Conservation (phyloP, 1,140 invertebrate genomes). For the Anastrepha ludens region DNA sequence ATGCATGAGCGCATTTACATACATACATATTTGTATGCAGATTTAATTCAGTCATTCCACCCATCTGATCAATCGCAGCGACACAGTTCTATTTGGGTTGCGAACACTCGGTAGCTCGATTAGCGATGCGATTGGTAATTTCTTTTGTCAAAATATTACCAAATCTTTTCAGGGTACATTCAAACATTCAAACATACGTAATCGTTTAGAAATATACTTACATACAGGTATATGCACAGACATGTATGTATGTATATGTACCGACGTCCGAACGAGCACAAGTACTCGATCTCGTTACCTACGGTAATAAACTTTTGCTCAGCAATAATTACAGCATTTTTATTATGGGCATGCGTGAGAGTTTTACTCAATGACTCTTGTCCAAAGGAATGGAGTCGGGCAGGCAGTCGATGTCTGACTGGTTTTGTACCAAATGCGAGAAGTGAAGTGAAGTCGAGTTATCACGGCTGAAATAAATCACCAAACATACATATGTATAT, state of each 20-base stretch:
- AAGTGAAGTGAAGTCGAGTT: conserved; percentile 1
- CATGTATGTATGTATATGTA: not conserved
- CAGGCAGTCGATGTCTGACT: not conserved
- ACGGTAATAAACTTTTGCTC: conserved; percentile 13
- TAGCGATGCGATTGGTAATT: conserved; percentile 9
- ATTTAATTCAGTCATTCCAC: not conserved
- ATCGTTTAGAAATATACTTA: not conserved
- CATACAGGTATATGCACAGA: not conserved
- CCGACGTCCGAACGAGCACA: not conserved
- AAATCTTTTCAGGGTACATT: not conserved
- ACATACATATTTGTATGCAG: not conserved
- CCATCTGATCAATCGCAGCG: not conserved
- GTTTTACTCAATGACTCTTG: conserved; percentile 50
- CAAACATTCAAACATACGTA: not conserved
- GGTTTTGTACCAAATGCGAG: not conserved
- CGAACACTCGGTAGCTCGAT: not conserved
- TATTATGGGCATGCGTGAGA: conserved; percentile 42
- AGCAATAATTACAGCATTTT: conserved; percentile 52
- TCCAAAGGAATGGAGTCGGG: not conserved
- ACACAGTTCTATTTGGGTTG: conserved; percentile 34
- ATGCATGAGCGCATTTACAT: not conserved
- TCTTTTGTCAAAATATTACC: conserved; percentile 45
- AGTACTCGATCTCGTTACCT: conserved; percentile 3
- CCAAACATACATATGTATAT: not conserved
- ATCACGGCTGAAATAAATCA: conserved; percentile 40